Conservation (phyloP, 2,113 vertebrate species). For the Xenopus borealis region DNA sequence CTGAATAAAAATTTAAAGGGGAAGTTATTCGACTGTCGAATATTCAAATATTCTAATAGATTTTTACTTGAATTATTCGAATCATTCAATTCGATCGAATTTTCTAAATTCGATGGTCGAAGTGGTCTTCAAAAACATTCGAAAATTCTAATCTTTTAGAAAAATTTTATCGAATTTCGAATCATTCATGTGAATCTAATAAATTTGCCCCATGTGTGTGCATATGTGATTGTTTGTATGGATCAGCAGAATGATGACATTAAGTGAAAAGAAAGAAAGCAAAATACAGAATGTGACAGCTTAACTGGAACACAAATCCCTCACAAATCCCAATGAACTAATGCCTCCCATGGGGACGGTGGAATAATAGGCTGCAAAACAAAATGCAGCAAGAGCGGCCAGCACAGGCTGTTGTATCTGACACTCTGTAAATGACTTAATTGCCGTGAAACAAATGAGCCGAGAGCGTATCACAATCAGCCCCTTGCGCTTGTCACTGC, state of each 20-base stretch:
- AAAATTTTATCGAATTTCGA: too few relatives aligned
- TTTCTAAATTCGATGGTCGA: too few relatives aligned
- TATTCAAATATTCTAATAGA: too few relatives aligned
- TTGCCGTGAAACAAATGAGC: slow-evolving; percentile 53
- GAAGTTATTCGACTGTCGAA: too few relatives aligned
- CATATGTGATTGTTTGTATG: neutral
- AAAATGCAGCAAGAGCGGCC: slow-evolving; percentile 16
- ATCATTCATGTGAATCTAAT: too few relatives aligned
- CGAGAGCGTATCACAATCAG: slow-evolving; percentile 58
- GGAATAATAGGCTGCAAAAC: slow-evolving; percentile 25
- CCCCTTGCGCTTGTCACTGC: slow-evolving; percentile 51
- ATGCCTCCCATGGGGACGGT: slow-evolving; percentile 28
- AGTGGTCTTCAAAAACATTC: too few relatives aligned
- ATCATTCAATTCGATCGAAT: too few relatives aligned
- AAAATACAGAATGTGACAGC: slow-evolving; percentile 37
- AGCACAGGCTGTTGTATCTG: slow-evolving; percentile 16
- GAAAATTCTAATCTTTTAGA: too few relatives aligned
- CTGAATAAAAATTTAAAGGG: too few relatives aligned
- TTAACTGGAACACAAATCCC: slow-evolving; percentile 31
- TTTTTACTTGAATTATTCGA: too few relatives aligned
- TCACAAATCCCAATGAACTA: slow-evolving; percentile 15
- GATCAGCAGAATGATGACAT: slow-evolving; percentile 14
- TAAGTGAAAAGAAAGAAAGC: slow-evolving; percentile 36
- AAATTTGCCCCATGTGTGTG: too few relatives aligned
- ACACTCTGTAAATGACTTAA: slow-evolving; percentile 52